A percentile compares a stretch with the other conserved stretches of the same genome.
Evolutionary conservation across 2,888 invertebrate genomes (phyloP).

Genomic region (Sylvicola fuscatus): DNA sequence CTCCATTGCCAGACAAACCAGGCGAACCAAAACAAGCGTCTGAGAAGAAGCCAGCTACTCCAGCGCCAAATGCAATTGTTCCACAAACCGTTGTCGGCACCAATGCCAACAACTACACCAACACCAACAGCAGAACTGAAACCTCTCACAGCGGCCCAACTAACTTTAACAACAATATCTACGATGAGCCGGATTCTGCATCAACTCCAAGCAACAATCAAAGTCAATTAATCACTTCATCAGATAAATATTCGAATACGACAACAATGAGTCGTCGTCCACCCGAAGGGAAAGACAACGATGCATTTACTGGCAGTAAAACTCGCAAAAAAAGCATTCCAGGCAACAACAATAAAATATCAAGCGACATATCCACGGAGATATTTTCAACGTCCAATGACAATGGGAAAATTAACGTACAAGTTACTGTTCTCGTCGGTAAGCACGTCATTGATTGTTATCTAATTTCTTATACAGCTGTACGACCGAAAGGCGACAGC

Average conservation of each 20-base stretch:
- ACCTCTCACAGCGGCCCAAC: too few relatives aligned
- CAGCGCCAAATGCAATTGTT: too few relatives aligned
- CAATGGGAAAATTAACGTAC: constrained; percentile 77
- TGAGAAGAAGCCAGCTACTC: too few relatives aligned
- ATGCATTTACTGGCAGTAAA: constrained; percentile 14
- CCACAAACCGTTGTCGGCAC: too few relatives aligned
- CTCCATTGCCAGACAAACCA: too few relatives aligned
- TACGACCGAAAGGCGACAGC: too few relatives aligned
- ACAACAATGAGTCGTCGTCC: constrained; percentile 23
- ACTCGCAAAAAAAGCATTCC: constrained; percentile 25
- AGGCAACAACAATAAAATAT: constrained; percentile 26
- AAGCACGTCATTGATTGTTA: constrained; percentile 7
- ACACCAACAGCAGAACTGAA: too few relatives aligned
- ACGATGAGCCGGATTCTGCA: neutral
- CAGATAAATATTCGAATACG: too few relatives aligned
- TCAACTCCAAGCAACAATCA: constrained; percentile 9
- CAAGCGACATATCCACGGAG: constrained; percentile 20
- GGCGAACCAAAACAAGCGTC: too few relatives aligned
- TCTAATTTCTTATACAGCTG: too few relatives aligned
- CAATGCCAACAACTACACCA: too few relatives aligned
- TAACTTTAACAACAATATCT: too few relatives aligned
- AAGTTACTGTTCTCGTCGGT: constrained; percentile 65
- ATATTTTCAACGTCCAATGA: constrained; percentile 30
- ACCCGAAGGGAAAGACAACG: constrained; percentile 68
- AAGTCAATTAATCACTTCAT: neutral